Evolutionary conservation across 2,113 vertebrate genomes (phyloP).

Genomic region (Cyphomyrus plagiostoma): DNA sequence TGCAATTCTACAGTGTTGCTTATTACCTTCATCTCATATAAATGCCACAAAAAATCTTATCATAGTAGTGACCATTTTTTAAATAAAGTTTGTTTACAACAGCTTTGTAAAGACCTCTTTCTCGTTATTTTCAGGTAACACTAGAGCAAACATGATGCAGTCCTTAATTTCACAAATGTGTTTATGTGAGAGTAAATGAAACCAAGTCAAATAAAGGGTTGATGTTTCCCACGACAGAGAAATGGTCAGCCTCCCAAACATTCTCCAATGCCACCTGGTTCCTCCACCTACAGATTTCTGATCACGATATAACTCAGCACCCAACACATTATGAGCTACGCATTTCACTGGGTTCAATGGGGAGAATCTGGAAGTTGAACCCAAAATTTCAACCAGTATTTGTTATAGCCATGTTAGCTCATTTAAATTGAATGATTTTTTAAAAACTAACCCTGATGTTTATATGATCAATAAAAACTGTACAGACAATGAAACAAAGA

Average conservation of each 20-base stretch:
- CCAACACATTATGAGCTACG: not conserved
- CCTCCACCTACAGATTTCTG: not conserved
- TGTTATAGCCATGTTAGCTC: not conserved
- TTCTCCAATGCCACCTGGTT: constrained; percentile 27
- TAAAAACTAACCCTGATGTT: constrained; percentile 47
- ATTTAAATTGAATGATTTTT: constrained; percentile 28
- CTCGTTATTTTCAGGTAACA: constrained; percentile 15
- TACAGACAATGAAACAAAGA: constrained; percentile 42
- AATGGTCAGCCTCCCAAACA: constrained; percentile 24
- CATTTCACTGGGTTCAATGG: not conserved
- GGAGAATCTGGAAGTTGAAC: not conserved
- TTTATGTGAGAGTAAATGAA: constrained; percentile 30
- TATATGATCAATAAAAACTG: constrained; percentile 52
- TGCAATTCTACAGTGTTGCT: not conserved
- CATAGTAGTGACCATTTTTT: not conserved
- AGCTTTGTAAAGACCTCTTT: not conserved
- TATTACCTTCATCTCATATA: not conserved
- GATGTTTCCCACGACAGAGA: constrained; percentile 25
- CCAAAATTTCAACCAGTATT: constrained; percentile 26
- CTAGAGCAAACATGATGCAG: constrained; percentile 51
- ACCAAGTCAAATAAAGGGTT: not conserved
- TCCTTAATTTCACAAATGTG: constrained; percentile 45
- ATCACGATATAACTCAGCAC: not conserved
- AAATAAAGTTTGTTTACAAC: not conserved
- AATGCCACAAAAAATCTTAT: not conserved